phyloP scores from a whole-genome alignment of 2,888 invertebrate genomes.

The Orchestes rusci region DNA sequence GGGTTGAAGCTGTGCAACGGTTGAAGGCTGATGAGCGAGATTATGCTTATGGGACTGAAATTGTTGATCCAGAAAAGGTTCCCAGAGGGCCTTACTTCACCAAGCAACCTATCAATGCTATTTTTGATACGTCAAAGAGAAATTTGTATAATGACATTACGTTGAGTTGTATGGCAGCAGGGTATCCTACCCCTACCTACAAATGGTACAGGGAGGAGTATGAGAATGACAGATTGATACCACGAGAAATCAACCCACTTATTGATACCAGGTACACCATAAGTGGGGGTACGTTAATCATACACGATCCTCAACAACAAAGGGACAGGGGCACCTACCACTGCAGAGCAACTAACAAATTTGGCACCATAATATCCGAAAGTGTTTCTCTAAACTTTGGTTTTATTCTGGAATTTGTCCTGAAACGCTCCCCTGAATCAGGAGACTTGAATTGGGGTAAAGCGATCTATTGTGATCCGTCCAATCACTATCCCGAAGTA shows the following conservation, averaged over 20 bases:
- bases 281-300: constrained; percentile 87
- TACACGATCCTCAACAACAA: constrained; percentile 72
- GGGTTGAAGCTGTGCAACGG: constrained; percentile 63
- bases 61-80: constrained; percentile 71
- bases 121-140: constrained; percentile 72
- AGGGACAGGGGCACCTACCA: constrained; percentile 84
- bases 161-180: constrained; percentile 74
- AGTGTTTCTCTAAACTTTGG: constrained; percentile 85
- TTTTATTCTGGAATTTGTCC: constrained; percentile 82
- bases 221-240: constrained; percentile 67
- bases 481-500: constrained; percentile 82
- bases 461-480: constrained; percentile 86
- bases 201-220: constrained; percentile 87
- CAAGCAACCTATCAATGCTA: constrained; percentile 73
- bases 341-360: constrained; percentile 84
- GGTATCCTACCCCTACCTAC: constrained; percentile 84
- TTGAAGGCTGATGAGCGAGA: constrained; percentile 67
- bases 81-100: constrained; percentile 86
- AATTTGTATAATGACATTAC: constrained; percentile 66
- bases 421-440: constrained; percentile 73
- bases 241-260: constrained; percentile 70
- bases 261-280: constrained; percentile 69
- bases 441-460: constrained; percentile 93
- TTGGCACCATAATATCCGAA: constrained; percentile 82
- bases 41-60: constrained; percentile 79